phyloP scores from a whole-genome alignment of 2,113 vertebrate genomes.

The Oenanthe oenanthe region DNA sequence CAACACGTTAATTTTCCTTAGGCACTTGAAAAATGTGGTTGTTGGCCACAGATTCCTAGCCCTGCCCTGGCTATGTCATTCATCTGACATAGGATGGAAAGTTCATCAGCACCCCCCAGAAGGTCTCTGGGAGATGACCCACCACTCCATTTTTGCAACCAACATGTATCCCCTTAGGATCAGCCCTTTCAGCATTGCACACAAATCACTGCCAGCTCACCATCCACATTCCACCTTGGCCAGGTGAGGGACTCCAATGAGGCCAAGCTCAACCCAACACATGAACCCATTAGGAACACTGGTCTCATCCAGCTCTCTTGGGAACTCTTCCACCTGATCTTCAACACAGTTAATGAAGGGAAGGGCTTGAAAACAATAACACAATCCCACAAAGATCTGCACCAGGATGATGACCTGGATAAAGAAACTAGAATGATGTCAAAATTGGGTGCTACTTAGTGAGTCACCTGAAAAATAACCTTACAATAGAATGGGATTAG shows the following conservation, averaged over 20 bases:
- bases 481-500: neutral
- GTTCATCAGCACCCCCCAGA: neutral
- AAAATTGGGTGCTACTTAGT: neutral
- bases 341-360: rapidly evolving
- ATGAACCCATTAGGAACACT: neutral
- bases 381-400: neutral
- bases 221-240: neutral
- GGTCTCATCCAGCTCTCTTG: neutral
- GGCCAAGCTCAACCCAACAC: neutral
- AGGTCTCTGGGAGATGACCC: neutral
- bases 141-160: neutral
- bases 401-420: neutral
- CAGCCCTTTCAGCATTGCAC: neutral
- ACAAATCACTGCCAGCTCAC: neutral
- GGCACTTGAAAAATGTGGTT: neutral
- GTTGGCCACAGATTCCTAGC: neutral
- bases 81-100: neutral
- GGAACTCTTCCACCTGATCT: neutral
- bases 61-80: neutral
- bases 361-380: neutral
- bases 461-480: neutral
- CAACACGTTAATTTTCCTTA: neutral
- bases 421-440: neutral
- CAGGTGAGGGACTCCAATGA: neutral
- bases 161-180: rapidly evolving